Conservation (phyloP, 2,113 vertebrate genomes). For the Rafetus swinhoei region DNA sequence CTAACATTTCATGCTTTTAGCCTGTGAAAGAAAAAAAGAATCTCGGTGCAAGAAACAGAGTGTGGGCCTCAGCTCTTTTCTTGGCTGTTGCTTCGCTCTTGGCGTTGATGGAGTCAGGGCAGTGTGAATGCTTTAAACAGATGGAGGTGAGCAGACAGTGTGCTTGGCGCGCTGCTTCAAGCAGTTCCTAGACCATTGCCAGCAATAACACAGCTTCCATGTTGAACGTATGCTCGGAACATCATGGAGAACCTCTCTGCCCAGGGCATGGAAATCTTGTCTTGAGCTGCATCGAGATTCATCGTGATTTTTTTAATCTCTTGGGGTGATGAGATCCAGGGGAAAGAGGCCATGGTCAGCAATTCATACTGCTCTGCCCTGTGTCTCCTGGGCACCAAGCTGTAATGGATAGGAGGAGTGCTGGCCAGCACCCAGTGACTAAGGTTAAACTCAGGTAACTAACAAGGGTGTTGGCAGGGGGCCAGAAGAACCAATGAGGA, state of each 20-base stretch:
- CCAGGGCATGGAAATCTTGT: neutral
- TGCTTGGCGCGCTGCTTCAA: neutral
- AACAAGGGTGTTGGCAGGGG: too few relatives aligned
- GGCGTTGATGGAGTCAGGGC: neutral
- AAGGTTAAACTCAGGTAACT: too few relatives aligned
- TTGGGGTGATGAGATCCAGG: neutral
- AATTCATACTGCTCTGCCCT: neutral
- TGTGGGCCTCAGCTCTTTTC: neutral
- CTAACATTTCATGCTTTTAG: neutral
- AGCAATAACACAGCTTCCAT: neutral
- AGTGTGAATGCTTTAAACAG: neutral
- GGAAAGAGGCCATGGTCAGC: neutral
- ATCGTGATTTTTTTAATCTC: too few relatives aligned
- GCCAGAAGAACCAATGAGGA: too few relatives aligned
- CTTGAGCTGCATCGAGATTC: neutral
- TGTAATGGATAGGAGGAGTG: too few relatives aligned
- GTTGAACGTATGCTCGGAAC: neutral
- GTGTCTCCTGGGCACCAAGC: neutral
- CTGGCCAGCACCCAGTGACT: too few relatives aligned
- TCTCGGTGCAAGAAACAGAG: neutral
- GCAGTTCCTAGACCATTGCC: neutral
- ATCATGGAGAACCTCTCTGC: neutral
- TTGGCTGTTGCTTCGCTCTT: neutral
- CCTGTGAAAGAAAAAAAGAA: neutral
- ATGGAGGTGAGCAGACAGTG: accelerated